Conservation (phyloP, 2,113 vertebrate species). For the Tupaia chinensis region DNA sequence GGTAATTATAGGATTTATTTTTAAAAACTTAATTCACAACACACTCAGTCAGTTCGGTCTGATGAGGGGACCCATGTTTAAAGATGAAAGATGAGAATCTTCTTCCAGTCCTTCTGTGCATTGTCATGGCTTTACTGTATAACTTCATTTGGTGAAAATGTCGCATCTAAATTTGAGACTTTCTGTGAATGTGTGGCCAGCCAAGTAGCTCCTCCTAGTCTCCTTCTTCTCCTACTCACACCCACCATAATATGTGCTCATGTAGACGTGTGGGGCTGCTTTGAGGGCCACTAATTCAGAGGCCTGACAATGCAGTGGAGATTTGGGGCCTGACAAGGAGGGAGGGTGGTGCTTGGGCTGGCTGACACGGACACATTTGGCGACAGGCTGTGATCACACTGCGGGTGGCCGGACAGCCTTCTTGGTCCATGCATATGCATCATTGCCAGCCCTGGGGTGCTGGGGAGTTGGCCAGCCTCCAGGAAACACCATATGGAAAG, state of each 20-base stretch:
- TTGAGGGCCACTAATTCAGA: neutral
- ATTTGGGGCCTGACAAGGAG: conserved; percentile 32
- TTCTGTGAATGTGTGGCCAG: neutral
- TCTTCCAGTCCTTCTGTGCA: neutral
- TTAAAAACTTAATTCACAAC: conserved; percentile 26
- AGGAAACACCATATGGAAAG: conserved; percentile 77
- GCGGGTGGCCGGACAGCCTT: conserved; percentile 68
- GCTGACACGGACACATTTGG: conserved; percentile 57
- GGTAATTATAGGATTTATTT: conserved; percentile 38
- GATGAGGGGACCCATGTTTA: neutral
- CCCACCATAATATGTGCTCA: accelerated
- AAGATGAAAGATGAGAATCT: neutral
- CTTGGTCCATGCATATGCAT: conserved; percentile 76
- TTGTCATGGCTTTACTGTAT: neutral
- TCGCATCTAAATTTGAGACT: neutral
- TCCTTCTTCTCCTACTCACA: too few relatives aligned
- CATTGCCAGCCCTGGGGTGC: conserved; percentile 44
- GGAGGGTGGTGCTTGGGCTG: neutral
- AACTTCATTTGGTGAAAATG: neutral
- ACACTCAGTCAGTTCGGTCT: neutral
- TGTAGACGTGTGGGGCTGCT: neutral
- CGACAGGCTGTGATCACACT: conserved; percentile 66
- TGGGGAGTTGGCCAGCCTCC: conserved; percentile 59
- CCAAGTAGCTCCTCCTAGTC: neutral
- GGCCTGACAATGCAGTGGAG: conserved; percentile 19